Conservation (phyloP, 2,888 invertebrate genomes). For the Acrocyrtus sp. region DNA sequence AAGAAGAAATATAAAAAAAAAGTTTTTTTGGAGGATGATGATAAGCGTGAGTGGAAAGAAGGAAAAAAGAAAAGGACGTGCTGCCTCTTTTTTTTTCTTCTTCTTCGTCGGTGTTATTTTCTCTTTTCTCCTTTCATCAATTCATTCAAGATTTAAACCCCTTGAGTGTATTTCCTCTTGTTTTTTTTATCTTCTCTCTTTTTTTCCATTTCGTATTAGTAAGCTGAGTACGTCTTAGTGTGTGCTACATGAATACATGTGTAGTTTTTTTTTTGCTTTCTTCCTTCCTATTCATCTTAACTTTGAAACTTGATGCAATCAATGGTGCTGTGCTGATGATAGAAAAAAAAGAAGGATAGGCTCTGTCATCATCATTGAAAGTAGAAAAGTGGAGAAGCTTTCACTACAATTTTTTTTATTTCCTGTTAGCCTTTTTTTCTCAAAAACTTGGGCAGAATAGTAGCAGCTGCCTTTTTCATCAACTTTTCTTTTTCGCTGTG, state of each 20-base stretch:
- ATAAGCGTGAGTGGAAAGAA: conserved; percentile 6
- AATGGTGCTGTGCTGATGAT: too few species aligned
- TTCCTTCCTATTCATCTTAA: too few species aligned
- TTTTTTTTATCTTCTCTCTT: neutral
- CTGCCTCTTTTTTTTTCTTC: conserved; percentile 4
- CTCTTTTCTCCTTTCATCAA: neutral
- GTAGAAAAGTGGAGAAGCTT: too few species aligned
- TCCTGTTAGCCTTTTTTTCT: too few species aligned
- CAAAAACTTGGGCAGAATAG: too few species aligned
- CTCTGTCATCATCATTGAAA: conserved; percentile 29
- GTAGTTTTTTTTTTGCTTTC: too few species aligned
- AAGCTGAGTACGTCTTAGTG: too few species aligned
- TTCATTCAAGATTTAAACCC: conserved; percentile 31
- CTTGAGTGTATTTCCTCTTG: conserved; percentile 19
- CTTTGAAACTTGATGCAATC: conserved; percentile 26
- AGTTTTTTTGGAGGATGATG: neutral
- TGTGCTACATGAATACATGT: too few species aligned
- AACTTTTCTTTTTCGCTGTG: conserved; percentile 14
- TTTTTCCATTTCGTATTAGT: neutral
- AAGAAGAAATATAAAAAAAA: conserved; percentile 12
- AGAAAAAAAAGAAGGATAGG: conserved; percentile 18
- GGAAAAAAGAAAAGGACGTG: conserved; percentile 7
- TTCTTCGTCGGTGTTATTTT: neutral
- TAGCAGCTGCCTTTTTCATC: too few species aligned
- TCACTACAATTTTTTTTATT: too few species aligned